Evolutionary conservation across 2,888 invertebrate genomes (phyloP).

Genomic region (Deilephila porcellus): DNA sequence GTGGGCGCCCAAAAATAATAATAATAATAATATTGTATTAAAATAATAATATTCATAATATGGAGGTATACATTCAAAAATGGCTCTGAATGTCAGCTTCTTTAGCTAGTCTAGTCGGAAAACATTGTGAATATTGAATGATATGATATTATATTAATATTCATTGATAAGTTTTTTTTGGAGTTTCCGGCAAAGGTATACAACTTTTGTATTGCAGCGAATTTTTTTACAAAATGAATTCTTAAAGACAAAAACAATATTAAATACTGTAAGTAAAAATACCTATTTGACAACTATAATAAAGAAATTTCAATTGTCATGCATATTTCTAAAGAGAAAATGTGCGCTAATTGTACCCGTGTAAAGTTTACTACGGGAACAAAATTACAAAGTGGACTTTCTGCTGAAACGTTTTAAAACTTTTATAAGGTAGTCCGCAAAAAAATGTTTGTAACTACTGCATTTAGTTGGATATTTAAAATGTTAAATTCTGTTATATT

Average conservation of each 20-base stretch:
- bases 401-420: slow-evolving; percentile 12
- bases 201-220: no score
- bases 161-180: no score
- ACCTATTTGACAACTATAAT: neutral
- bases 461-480: slow-evolving; percentile 18
- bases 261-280: no score
- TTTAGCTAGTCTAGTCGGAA: no score
- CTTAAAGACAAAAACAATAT: no score
- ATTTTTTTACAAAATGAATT: no score
- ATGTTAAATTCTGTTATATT: slow-evolving; percentile 1
- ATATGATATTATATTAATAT: no score
- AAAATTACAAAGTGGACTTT: slow-evolving; percentile 23
- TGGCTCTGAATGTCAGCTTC: no score
- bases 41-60: neutral
- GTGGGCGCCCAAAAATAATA: neutral
- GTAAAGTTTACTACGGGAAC: slow-evolving; percentile 8
- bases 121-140: no score
- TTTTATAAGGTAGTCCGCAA: slow-evolving; percentile 6
- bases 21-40: no score
- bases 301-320: slow-evolving; percentile 6
- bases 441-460: slow-evolving; percentile 7
- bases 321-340: slow-evolving; percentile 11
- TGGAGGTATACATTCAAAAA: no score
- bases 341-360: slow-evolving; percentile 10
- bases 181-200: no score